Evolutionary conservation across 2,113 vertebrate genomes (phyloP).

Genomic region (cat (Felis catus)): DNA sequence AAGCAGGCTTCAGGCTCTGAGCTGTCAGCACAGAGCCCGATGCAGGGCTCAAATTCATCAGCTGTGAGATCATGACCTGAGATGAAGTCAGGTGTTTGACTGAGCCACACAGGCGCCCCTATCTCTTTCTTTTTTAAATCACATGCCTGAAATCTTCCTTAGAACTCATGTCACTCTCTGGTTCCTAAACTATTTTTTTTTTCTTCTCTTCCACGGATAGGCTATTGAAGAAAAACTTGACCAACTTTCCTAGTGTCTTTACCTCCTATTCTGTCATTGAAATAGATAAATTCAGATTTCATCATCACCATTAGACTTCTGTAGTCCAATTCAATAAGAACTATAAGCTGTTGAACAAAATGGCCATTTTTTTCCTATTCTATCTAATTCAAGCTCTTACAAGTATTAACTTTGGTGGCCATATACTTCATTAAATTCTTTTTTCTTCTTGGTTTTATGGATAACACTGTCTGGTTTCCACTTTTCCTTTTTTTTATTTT

Average conservation of each 20-base stretch:
- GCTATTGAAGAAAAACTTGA: background rate
- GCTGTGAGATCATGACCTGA: too few relatives aligned
- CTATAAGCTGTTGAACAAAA: background rate
- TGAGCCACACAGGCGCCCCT: background rate
- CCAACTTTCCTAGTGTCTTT: background rate
- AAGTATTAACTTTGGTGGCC: background rate
- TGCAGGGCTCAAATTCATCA: too few relatives aligned
- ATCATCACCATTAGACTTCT: background rate
- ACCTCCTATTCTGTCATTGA: background rate
- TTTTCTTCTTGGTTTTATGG: background rate
- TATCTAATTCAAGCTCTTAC: background rate
- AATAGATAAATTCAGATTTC: background rate
- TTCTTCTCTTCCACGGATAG: background rate
- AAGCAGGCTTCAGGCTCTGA: too few relatives aligned
- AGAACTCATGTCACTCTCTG: background rate
- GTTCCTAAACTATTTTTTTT: background rate
- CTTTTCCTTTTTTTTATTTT: background rate
- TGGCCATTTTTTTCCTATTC: background rate
- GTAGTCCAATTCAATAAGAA: background rate
- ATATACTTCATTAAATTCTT: background rate
- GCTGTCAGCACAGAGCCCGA: too few relatives aligned
- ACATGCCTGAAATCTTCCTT: background rate
- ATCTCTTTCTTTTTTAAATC: background rate
- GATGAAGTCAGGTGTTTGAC: too few relatives aligned
- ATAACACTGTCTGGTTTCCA: background rate